Evolutionary conservation across 2,113 vertebrate species (phyloP).

Genomic region (Halcyon senegalensis): DNA sequence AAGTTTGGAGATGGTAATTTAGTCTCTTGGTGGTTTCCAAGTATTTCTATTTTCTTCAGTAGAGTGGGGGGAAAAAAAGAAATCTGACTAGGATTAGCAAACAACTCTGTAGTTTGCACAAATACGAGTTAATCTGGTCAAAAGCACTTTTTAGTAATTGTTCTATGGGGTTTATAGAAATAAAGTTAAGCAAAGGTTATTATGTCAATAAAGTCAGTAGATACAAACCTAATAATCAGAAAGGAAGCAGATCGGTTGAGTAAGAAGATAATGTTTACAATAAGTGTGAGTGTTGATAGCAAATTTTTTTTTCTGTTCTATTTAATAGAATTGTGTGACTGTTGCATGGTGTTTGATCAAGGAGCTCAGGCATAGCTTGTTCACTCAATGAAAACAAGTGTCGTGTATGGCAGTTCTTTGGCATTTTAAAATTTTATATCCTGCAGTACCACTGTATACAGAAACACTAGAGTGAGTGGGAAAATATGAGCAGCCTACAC

Average conservation of each 20-base stretch:
- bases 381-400: constrained; percentile 12
- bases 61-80: neutral
- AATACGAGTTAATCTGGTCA: neutral
- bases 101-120: neutral
- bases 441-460: neutral
- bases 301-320: neutral
- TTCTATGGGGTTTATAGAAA: neutral
- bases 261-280: neutral
- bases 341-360: constrained; percentile 1
- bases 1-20: neutral
- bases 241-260: neutral
- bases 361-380: neutral
- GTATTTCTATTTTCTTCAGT: neutral
- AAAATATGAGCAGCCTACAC: neutral
- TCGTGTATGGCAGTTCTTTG: neutral
- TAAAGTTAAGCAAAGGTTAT: neutral
- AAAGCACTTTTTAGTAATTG: neutral
- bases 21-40: neutral
- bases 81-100: neutral
- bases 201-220: neutral
- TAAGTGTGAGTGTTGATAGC: neutral
- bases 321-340: neutral
- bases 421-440: neutral
- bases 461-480: neutral
- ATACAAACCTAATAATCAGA: constrained; percentile 4